Base-by-base conservation (phyloP, 2,797 vertebrate genomes). In the Propithecus deckenii region DNA sequence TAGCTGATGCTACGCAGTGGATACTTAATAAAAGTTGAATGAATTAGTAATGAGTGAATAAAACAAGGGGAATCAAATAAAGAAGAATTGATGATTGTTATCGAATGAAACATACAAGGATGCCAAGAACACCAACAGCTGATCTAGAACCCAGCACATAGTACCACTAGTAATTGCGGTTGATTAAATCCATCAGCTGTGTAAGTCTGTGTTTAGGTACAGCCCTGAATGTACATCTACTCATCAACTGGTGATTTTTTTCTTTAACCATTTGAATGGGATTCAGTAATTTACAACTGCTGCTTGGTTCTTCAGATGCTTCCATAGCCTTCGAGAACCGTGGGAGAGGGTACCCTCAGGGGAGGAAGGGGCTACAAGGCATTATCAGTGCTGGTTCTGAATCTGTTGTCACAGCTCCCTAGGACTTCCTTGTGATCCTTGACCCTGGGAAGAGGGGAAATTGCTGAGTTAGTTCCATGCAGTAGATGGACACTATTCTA, bases 291-390 rank as follows among this genome's bases (percentile, higher is more conserved):
- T 65, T 83, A 50, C 0, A 72, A 30, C 7, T 48, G 46, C 28
- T 35, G 3, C 22, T 41, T 80, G 55, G 4, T 41, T 63, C 38
- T 14, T 87, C n/a, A 30, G 23, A 0, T 35, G n/a, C 41, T 90
- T 93, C 35, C 4, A 22, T 1, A 41, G 32, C n/a, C 17, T 41
- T 63, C 46, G 35, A 69, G 23, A 75, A 61, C 11, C 48, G 30
- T 50, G 99, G 13, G 50, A 50, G 30, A 15, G 32, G 59, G 32
- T 57, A 35, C 9, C 1, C 25, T 20, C 8, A 23, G 25, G 28
- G 22, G 1, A 38, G 41, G 23, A 14, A 85, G 14, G 50, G 28
- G 30, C 23, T 67, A 41, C 46, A 38, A 8, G 1, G 72, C 12
- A 25, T 15, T 7, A 8, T 74, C 9, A 50, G 4, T 0, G 4